Percentiles rank a stretch among this genome's conserved stretches.
Evolutionary conservation across 2,888 invertebrate species (phyloP).

Genomic region (Clanis bilineata): DNA sequence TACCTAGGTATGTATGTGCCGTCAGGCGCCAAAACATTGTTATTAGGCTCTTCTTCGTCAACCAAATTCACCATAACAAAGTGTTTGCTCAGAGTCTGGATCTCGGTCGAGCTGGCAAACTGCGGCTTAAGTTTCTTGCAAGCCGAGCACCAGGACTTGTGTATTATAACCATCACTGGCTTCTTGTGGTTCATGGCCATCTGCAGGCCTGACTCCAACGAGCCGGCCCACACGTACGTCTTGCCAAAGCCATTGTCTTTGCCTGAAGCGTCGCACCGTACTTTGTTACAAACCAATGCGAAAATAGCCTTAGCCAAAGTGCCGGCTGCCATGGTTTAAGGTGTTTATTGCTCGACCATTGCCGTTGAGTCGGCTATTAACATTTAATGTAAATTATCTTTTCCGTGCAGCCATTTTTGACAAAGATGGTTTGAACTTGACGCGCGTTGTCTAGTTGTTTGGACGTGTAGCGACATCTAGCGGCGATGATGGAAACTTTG

Average conservation of each 20-base stretch:
- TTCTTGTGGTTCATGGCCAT: slow-evolving; percentile 72
- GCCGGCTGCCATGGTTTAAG: slow-evolving; percentile 51
- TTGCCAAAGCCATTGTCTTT: slow-evolving; percentile 72
- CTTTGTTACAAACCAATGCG: slow-evolving; percentile 48
- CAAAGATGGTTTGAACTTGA: slow-evolving; percentile 32
- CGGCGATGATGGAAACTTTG: slow-evolving; percentile 13
- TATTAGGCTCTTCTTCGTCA: slow-evolving; percentile 82
- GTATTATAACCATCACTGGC: slow-evolving; percentile 85
- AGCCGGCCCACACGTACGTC: slow-evolving; percentile 72
- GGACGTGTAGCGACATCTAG: slow-evolving; percentile 31
- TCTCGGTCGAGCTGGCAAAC: slow-evolving; percentile 81
- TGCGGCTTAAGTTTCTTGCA: slow-evolving; percentile 84
- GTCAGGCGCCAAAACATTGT: slow-evolving; percentile 80
- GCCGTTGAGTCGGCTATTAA: slow-evolving; percentile 32
- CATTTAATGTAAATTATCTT: slow-evolving; percentile 42
- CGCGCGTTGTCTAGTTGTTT: slow-evolving; percentile 22
- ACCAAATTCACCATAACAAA: slow-evolving; percentile 86
- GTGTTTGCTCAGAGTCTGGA: slow-evolving; percentile 80
- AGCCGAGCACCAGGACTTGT: slow-evolving; percentile 85
- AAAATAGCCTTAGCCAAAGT: slow-evolving; percentile 56
- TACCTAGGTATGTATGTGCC: slow-evolving; percentile 85
- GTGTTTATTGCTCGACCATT: slow-evolving; percentile 22
- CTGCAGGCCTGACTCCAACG: slow-evolving; percentile 66
- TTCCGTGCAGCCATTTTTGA: slow-evolving; percentile 49
- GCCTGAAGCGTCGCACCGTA: slow-evolving; percentile 50